Base-by-base conservation (phyloP, 2,888 invertebrate species). In the Dolichopus griseipennis region DNA sequence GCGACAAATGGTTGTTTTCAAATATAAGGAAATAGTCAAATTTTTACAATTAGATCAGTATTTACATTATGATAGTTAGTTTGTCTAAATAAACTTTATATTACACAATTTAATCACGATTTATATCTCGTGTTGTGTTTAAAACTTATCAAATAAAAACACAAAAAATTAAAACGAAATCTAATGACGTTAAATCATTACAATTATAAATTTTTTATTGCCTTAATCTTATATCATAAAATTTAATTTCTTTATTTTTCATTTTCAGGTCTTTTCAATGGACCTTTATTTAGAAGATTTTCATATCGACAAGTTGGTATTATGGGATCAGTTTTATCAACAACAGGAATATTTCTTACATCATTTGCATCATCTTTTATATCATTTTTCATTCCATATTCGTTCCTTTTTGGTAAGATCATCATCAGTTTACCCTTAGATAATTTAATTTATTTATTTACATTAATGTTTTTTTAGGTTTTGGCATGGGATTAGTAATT, bases 281-380 rank as follows among this genome's bases (percentile, higher is more conserved):
- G 88, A 21, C 88, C 88, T 21, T 78, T 88, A 52, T 87, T 87
- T 76, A 84, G 84, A 73, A 84, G 81, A 69, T 88, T 86, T 72
- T 84, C 85, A 21, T 88, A 85, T 73, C 83, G 89, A 61, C 85
- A 87, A 82, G 85, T 87, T 0, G 86, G 87, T 0, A 74, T 88
- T 20, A 77, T 83, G 41, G 88, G 88, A 65, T 83, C 86, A 6
- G 74, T 83, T 0, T 73, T 86, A 6, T 84, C 85, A 15, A 84
- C 85, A 65, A 74, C 83, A 71, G 84, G 87, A 0, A 76, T 87
- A 68, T 77, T 86, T 67, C 74, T 85, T 27, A 84, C 86, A 0
- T 85, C 86, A 0, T 85, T 84, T 72, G 85, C 86, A 1, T 82
- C 83, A 73, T 84, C 84, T 66, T 88, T 89, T 73, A 73, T 82